Evolutionary conservation across 2,888 invertebrate species (phyloP), one percentile per base, ranked within the genome.

Genomic region (Sipha maydis): DNA sequence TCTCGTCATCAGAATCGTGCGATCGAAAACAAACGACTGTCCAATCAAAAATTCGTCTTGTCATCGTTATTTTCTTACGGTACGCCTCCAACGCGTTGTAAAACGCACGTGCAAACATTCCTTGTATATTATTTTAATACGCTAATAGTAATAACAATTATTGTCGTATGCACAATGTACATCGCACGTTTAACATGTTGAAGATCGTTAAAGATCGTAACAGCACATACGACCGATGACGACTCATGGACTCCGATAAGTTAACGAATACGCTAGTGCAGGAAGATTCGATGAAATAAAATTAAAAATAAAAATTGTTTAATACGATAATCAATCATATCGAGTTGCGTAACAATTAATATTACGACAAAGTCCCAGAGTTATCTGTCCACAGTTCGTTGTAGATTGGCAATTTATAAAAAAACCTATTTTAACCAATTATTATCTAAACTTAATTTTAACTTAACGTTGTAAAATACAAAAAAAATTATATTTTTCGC

Each of bases 1-100:
- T 83, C 83, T 83, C 34, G 17, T 56, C 83, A 83, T 83, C 83
- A 14, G 73, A 83, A 83, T 56, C 83, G 83, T 83, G 83, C 71
- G 34, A 38, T 67, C 31, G 56, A 28, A 56, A 61, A 61, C 61
- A 61, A 61, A 61, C 61, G 34, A 69, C 67, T 25, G 28, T 82
- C 67, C 41, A 67, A 82, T 82, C 67, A 67, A 67, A 28, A 67
- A 79, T 67, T 28, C 67, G 67, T 41, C 41, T 21, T 28, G 41
- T 82, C 80, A 82, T 82, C 80, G 41, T 41, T 69, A 41, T 82
- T 67, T 82, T 69, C 19, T 0, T n/a, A 5, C 31, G 19, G 54
- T 48, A 11, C 48, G 48, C 3, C 48, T 2, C 48, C 21, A 21
- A 9, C 31, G 11, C 28, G 11, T 21, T 54, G 31, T 54, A 31